A percentile compares a stretch with the other conserved stretches of the same genome.
These are phyloP conservation scores for Drosophila cardini DNA, from an alignment of 1,140 invertebrate species.

Conservation along the genomic window DNA sequence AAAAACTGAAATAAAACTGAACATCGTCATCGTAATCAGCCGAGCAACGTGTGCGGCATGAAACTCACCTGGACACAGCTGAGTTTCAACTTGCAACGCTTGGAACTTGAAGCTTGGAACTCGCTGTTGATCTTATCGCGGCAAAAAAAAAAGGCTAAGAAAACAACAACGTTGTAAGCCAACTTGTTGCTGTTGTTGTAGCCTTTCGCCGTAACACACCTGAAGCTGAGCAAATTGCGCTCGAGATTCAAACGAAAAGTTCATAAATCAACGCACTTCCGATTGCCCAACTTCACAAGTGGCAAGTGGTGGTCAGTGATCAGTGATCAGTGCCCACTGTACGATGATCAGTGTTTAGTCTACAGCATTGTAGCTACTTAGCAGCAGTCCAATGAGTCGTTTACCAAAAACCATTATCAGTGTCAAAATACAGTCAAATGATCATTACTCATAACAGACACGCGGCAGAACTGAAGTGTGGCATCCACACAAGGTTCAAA, in stretches of 20 bases:
- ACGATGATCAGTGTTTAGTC: constrained; percentile 2
- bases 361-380: constrained; percentile 49
- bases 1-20: constrained; percentile 29
- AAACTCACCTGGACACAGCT: constrained; percentile 36
- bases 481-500: background rate
- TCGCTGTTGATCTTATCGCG: constrained; percentile 64
- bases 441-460: constrained; percentile 64
- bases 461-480: constrained; percentile 29
- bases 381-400: constrained; percentile 70
- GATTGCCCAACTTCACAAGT: constrained; percentile 48
- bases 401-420: constrained; percentile 76
- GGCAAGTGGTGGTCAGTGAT: constrained; percentile 10
- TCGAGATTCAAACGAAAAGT: constrained; percentile 47
- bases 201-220: constrained; percentile 22
- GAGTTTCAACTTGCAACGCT: constrained; percentile 52
- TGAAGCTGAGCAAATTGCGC: constrained; percentile 38
- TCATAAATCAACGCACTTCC: constrained; percentile 77
- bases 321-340: constrained; percentile 16
- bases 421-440: constrained; percentile 62
- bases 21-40: constrained; percentile 79
- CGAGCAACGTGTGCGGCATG: constrained; percentile 71
- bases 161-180: constrained; percentile 17
- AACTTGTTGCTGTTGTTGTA: constrained; percentile 27
- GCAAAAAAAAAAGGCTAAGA: constrained; percentile 26
- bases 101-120: constrained; percentile 3